Evolutionary conservation across 2,797 vertebrate genomes (phyloP).

Genomic region (Ceyx erithaca): DNA sequence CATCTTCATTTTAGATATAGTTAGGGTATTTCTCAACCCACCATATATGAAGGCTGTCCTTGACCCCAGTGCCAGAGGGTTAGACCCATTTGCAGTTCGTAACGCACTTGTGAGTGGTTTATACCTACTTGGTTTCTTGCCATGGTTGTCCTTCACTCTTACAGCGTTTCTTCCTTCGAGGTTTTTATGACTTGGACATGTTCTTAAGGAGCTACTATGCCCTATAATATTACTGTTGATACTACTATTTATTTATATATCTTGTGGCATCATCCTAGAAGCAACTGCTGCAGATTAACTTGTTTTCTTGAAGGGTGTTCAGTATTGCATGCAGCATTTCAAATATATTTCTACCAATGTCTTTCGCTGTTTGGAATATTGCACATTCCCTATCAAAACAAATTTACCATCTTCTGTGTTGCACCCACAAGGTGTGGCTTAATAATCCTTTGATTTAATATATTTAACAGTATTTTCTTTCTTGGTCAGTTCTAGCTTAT

Average conservation of each 20-base stretch:
- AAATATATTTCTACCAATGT: not conserved
- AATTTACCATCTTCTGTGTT: not conserved
- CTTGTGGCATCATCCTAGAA: not conserved
- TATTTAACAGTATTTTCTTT: not conserved
- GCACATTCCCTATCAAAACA: not conserved
- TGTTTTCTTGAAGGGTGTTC: not conserved
- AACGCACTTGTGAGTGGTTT: not conserved
- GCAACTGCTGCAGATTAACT: not conserved
- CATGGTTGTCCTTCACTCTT: not conserved
- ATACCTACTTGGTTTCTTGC: not conserved
- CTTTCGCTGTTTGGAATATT: not conserved
- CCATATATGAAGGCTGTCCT: not conserved
- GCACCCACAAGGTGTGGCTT: accelerated
- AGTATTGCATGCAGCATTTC: not conserved
- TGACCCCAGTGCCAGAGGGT: accelerated
- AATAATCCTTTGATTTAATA: not conserved
- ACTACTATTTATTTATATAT: not conserved
- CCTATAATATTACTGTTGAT: not conserved
- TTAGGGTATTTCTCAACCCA: not conserved
- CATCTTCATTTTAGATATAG: not conserved
- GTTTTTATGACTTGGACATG: not conserved
- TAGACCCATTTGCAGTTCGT: not conserved
- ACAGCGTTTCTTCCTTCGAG: not conserved
- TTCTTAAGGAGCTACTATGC: not conserved
- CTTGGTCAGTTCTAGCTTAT: not conserved